Evolutionary conservation across 1,140 invertebrate species (phyloP).

Genomic region (Trichonephila clavata): DNA sequence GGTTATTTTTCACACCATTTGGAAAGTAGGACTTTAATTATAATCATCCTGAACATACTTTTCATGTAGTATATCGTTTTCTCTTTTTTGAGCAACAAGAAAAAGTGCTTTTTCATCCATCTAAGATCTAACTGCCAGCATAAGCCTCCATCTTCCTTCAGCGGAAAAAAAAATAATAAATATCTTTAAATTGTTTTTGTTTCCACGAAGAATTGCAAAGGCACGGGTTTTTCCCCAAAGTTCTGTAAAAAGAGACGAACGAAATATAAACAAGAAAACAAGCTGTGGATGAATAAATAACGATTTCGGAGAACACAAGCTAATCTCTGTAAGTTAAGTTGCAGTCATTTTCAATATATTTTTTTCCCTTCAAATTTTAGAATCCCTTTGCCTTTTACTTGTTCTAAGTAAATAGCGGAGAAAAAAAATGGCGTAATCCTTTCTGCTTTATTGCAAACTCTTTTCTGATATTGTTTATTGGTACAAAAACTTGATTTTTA

Average conservation of each 20-base stretch:
- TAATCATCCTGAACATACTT: too few relatives aligned
- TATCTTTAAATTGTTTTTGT: background rate
- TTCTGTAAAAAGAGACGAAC: background rate
- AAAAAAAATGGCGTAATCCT: background rate
- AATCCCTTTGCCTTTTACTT: background rate
- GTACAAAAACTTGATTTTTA: slow-evolving; percentile 2
- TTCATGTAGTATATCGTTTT: too few relatives aligned
- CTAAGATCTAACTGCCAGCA: too few relatives aligned
- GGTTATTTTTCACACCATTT: too few relatives aligned
- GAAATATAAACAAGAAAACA: background rate
- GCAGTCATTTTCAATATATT: background rate
- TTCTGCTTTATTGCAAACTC: background rate
- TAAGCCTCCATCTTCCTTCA: too few relatives aligned
- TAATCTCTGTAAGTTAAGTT: background rate
- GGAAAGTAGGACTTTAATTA: too few relatives aligned
- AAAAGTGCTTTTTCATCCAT: too few relatives aligned
- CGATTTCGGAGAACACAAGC: background rate
- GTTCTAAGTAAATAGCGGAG: background rate
- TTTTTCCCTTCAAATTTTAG: background rate
- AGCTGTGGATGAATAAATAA: background rate
- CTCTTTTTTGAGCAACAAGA: too few relatives aligned
- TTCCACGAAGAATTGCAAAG: background rate
- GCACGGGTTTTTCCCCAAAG: background rate
- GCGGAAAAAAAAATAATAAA: background rate
- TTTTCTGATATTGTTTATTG: background rate